Evolutionary conservation across 2,113 vertebrate species (phyloP).

Genomic region (Arothron firmamentum): DNA sequence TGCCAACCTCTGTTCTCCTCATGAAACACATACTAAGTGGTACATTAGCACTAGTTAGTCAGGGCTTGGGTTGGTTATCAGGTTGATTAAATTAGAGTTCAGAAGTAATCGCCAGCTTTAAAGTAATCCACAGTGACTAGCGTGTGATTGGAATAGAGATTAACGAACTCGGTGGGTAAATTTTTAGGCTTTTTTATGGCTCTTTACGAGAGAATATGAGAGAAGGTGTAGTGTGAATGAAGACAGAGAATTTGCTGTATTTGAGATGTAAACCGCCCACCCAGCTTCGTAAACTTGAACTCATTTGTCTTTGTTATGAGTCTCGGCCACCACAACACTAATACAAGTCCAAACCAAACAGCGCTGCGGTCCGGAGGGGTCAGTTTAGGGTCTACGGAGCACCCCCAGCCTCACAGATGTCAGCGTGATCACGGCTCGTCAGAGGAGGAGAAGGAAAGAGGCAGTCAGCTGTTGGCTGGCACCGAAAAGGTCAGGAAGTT

Average conservation of each 20-base stretch:
- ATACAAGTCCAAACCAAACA: background rate
- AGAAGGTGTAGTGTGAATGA: too few species aligned
- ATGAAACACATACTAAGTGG: background rate
- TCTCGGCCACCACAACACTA: background rate
- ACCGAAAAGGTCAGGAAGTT: conserved; percentile 14
- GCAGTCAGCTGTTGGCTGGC: background rate
- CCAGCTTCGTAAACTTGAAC: background rate
- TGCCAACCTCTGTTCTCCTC: conserved; percentile 3
- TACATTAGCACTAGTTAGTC: conserved; percentile 1
- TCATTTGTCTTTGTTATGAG: background rate
- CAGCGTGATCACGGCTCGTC: background rate
- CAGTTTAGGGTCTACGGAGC: conserved; percentile 4
- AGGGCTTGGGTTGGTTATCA: conserved; percentile 5
- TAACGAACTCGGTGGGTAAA: background rate
- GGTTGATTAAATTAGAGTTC: conserved; percentile 10
- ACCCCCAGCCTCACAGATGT: conserved; percentile 4
- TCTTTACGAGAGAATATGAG: background rate
- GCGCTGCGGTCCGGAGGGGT: background rate
- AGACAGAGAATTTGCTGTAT: too few species aligned
- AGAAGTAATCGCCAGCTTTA: conserved; percentile 4
- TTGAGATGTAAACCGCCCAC: background rate
- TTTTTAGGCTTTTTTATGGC: background rate
- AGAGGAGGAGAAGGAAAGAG: conserved; percentile 1
- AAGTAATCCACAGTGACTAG: background rate
- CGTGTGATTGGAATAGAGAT: background rate